Evolutionary conservation across 2,113 vertebrate species (phyloP).

Genomic region (Pycnonotus jocosus): DNA sequence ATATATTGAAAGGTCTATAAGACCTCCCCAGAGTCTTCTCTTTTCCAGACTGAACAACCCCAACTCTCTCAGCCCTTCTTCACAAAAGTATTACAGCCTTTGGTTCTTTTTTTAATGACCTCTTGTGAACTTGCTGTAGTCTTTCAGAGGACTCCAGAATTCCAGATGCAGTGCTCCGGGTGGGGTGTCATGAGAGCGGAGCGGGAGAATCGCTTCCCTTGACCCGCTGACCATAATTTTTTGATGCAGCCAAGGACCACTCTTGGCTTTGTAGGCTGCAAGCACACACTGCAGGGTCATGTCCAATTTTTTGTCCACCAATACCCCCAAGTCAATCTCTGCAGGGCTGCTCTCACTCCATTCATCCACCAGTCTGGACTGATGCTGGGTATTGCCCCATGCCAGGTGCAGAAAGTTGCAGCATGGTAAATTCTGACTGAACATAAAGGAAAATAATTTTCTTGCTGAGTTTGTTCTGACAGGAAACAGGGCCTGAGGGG

Average conservation of each 20-base stretch:
- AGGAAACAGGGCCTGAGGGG: background rate
- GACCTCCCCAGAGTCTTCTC: background rate
- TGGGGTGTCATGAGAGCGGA: background rate
- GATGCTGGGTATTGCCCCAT: background rate
- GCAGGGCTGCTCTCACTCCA: background rate
- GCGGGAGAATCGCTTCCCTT: background rate
- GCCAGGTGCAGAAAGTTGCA: background rate
- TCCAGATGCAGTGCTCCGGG: background rate
- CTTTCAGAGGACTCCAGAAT: background rate
- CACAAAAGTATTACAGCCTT: background rate
- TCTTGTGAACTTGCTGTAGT: background rate
- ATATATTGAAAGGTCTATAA: background rate
- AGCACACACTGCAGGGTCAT: fast-evolving
- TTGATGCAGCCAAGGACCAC: background rate
- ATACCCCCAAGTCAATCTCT: background rate
- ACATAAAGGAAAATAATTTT: background rate
- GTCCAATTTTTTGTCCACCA: background rate
- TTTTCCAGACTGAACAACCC: background rate
- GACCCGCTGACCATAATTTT: background rate
- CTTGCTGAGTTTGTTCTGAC: background rate
- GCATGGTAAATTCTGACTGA: background rate
- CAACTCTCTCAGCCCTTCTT: background rate
- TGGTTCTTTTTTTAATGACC: background rate
- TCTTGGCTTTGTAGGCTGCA: background rate
- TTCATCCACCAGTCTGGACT: background rate